Percentiles rank a stretch among this genome's conserved stretches.
Evolutionary conservation across 1,140 invertebrate species (phyloP).

Genomic region (Acromyrmex echinatior): DNA sequence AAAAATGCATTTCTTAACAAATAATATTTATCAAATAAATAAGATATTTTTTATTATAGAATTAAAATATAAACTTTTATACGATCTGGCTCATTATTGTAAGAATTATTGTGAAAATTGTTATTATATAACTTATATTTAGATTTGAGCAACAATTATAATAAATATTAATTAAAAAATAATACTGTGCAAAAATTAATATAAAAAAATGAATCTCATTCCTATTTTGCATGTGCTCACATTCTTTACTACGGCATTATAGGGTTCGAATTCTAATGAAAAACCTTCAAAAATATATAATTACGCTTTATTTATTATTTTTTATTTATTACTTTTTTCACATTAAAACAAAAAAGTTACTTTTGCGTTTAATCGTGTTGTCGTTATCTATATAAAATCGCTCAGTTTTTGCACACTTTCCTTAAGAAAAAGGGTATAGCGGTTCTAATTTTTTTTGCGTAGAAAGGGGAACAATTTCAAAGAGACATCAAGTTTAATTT

Average conservation of each 20-base stretch:
- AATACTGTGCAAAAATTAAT: not conserved
- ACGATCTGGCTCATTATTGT: not conserved
- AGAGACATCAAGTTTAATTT: not conserved
- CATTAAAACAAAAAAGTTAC: not conserved
- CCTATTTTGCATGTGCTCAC: not conserved
- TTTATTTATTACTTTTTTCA: not conserved
- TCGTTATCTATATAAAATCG: not conserved
- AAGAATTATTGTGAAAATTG: not conserved
- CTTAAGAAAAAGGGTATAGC: not conserved
- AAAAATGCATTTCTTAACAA: not conserved
- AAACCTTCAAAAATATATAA: not conserved
- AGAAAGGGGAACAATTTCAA: not conserved
- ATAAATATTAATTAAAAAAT: not conserved
- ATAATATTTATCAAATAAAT: not conserved
- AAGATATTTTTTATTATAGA: not conserved
- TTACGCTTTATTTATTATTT: not conserved
- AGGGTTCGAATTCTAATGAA: not conserved
- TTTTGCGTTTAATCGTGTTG: not conserved
- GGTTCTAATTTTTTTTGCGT: not conserved
- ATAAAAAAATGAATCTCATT: not conserved
- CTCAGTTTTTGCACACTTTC: not conserved
- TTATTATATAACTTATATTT: not conserved
- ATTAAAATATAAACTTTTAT: not conserved
- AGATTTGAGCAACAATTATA: not conserved
- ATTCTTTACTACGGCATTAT: not conserved